Evolutionary conservation across 2,113 vertebrate species (phyloP).

Genomic region (Merops nubicus): DNA sequence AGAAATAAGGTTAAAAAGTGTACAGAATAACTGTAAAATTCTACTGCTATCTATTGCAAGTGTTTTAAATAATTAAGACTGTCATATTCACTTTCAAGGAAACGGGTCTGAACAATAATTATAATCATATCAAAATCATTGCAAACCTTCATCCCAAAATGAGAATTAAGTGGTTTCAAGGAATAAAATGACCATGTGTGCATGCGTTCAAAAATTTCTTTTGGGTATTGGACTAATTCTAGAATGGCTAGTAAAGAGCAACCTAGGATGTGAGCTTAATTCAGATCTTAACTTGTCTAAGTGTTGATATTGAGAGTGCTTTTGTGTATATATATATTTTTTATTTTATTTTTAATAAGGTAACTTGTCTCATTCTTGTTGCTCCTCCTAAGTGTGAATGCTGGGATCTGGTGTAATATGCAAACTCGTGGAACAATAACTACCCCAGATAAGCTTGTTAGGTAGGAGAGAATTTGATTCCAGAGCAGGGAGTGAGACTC

Average conservation of each 20-base stretch:
- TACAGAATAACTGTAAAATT: background rate
- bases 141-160: background rate
- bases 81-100: background rate
- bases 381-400: background rate
- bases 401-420: background rate
- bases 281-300: background rate
- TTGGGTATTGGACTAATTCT: background rate
- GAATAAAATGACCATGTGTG: background rate
- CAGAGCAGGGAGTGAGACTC: background rate
- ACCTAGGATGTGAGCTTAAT: background rate
- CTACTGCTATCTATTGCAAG: background rate
- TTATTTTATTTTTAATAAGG: background rate
- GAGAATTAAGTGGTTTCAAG: background rate
- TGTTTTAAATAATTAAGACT: background rate
- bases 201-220: background rate
- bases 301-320: background rate
- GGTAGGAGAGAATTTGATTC: background rate
- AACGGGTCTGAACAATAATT: background rate
- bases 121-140: background rate
- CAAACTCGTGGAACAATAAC: fast-evolving
- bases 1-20: background rate
- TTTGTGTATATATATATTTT: background rate
- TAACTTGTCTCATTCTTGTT: background rate
- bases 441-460: background rate
- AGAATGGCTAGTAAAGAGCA: background rate